A percentile compares a stretch with the other conserved stretches of the same genome.
Conservation (phyloP, 2,888 invertebrate genomes). For the Pristionchus arcanus region DNA sequence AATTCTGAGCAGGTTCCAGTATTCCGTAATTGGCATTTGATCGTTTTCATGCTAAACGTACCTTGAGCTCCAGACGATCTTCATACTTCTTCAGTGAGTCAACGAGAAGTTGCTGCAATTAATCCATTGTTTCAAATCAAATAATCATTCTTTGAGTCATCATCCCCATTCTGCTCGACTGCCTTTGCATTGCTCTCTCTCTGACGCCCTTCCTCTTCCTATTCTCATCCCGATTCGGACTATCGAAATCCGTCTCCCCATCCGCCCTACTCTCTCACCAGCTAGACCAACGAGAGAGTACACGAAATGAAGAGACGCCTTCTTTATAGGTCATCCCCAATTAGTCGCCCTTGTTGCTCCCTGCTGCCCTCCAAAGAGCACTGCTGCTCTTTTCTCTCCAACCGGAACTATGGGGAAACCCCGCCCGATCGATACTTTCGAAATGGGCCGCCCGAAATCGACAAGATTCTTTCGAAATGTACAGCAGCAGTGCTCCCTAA, state of each 20-base stretch:
- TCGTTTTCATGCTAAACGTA: background rate
- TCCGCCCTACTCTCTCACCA: too few species aligned
- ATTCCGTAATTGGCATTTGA: too few species aligned
- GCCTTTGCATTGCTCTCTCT: background rate
- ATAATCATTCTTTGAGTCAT: background rate
- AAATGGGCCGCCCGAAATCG: background rate
- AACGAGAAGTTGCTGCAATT: slow-evolving; percentile 67
- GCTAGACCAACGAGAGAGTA: too few species aligned
- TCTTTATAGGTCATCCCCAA: slow-evolving; percentile 30
- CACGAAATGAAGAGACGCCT: too few species aligned
- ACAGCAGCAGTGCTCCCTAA: background rate
- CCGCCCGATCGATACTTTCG: background rate
- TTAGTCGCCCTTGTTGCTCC: slow-evolving; percentile 37
- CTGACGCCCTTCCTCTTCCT: background rate
- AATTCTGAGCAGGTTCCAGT: too few species aligned
- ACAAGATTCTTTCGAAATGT: background rate
- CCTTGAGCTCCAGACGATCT: slow-evolving; percentile 62
- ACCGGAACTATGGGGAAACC: slow-evolving; percentile 6
- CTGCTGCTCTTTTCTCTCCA: background rate
- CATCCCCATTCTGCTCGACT: background rate
- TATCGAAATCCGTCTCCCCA: too few species aligned
- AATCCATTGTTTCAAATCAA: background rate
- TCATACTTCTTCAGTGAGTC: slow-evolving; percentile 73
- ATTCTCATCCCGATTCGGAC: too few species aligned
- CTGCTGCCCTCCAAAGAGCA: background rate